Evolutionary conservation across 1,140 invertebrate genomes (phyloP), one percentile per base, ranked within the genome.

Genomic region (Eriosoma lanigerum): DNA sequence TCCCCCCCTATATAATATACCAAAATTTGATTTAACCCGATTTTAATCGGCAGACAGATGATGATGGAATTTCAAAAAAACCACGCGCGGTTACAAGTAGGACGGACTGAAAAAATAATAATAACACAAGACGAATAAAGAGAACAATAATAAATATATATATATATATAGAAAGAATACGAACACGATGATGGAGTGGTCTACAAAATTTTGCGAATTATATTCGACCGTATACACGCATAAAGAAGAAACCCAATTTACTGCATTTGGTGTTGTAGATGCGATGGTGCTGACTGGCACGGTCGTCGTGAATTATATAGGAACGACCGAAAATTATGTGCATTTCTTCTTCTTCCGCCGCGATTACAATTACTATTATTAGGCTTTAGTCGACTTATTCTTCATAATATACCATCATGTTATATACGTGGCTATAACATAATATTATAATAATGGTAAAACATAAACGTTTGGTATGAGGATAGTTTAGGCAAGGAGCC

Each of bases 141-240:
- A 66, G 44, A 66, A 66, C 64, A 66, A 66, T 44, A 66, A 66
- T 21, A 64, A 64, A 64, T 19, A 64, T 17, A 44, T 38, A 32
- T n/a, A n/a, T n/a, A n/a, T n/a, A 38, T 38, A 38, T 21, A 66
- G n/a, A 19, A 3, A 62, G 1, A 6, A 62, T 8, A 15, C 44
- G 66, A 19, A 10, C 15, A 1, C n/a, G n/a, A 4, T 12, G 19
- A 66, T 29, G 9, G 38, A 29, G 1, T 24, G 21, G 24, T 50
- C 17, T 44, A 29, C 24, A 15, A 26, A 70, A 26, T 70, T 50
- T 50, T 70, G n/a, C 2, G 46, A 70, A 50, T 70, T 50, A 50
- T 21, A 19, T 70, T 70, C n/a, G 46, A 50, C 66, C 46, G 46
- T n/a, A n/a, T n/a, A 4, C 13, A n/a, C 52, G n/a, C n/a, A n/a